Evolutionary conservation across 1,140 invertebrate species (phyloP).

Genomic region (Radopholus similis): DNA sequence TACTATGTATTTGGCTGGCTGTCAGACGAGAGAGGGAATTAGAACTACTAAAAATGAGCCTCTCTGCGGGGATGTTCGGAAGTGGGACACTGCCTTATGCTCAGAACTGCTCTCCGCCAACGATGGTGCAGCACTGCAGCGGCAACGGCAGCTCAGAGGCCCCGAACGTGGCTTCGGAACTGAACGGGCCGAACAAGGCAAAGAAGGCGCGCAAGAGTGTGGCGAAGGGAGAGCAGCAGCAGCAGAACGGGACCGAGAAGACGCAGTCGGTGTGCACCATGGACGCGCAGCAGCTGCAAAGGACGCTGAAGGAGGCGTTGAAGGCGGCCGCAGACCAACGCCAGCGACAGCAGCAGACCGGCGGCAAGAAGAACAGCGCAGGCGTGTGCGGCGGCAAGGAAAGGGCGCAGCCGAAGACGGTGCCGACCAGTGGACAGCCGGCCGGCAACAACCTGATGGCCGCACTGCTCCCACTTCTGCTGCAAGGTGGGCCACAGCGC

Average conservation of each 20-base stretch:
- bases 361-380: not conserved
- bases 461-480: slow-evolving; percentile 24
- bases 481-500: slow-evolving; percentile 22
- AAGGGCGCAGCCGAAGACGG: not conserved
- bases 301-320: slow-evolving; percentile 40
- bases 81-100: too few relatives aligned
- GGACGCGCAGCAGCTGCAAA: slow-evolving; percentile 26
- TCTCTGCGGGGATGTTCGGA: too few relatives aligned
- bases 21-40: too few relatives aligned
- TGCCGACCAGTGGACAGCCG: not conserved
- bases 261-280: not conserved
- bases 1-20: too few relatives aligned
- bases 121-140: too few relatives aligned
- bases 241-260: not conserved
- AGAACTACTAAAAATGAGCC: too few relatives aligned
- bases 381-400: not conserved
- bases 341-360: slow-evolving; percentile 29
- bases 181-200: not conserved
- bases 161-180: too few relatives aligned
- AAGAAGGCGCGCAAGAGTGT: not conserved
- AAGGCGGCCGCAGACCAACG: slow-evolving; percentile 24
- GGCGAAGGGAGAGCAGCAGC: not conserved
- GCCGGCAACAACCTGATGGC: not conserved
- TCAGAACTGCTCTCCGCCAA: too few relatives aligned
- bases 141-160: too few relatives aligned